Base-by-base conservation (phyloP, 1,140 invertebrate species). In the Leptoteleia sp. region DNA sequence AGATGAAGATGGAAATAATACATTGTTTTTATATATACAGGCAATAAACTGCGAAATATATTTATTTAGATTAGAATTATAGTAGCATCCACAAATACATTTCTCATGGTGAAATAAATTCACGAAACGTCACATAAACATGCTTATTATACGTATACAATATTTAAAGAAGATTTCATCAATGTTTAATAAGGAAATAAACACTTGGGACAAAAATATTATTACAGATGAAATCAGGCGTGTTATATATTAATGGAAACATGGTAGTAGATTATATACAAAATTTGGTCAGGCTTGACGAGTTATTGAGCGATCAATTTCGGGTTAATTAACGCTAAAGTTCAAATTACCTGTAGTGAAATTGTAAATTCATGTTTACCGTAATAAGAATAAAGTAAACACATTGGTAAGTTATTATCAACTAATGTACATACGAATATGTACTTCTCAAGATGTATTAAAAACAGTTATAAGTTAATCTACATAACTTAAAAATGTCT, bases 181-280 rank as follows among this genome's bases (percentile, higher is more conserved):
- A 40, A 11, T 13, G 3, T 8, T 29, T 57, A 54, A 57, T 68
- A 57, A 57, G 42, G 42, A 57, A 68, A 68, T 68, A 25, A 33
- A n/a, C 33, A 27, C n/a, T 57, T n/a, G 1, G n/a, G 6, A 6
- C 19, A 59, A 57, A 40, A 48, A 45, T 54, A 15, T 17, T 15
- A 33, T 48, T 45, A 27, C 12, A 1, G 7, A 22, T 33, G 19
- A 38, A 48, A 68, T 68, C 25, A 48, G 31, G 22, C 5, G 2
- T 48, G 31, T 38, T 45, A 67, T 17, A 45, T 33, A 37, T 47
- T 55, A 19, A 47, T 37, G 11, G 38, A 35, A 27, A 57, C 4
- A n/a, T 57, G 1, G 11, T 17, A 11, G 8, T 37, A 1, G 17
- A 33, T 16, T 22, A 1, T 11, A 11, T 8, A n/a, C 27, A 27